phyloP scores from a whole-genome alignment of 92 coral and sea anemone genomes.

The Actinernus sp. region DNA sequence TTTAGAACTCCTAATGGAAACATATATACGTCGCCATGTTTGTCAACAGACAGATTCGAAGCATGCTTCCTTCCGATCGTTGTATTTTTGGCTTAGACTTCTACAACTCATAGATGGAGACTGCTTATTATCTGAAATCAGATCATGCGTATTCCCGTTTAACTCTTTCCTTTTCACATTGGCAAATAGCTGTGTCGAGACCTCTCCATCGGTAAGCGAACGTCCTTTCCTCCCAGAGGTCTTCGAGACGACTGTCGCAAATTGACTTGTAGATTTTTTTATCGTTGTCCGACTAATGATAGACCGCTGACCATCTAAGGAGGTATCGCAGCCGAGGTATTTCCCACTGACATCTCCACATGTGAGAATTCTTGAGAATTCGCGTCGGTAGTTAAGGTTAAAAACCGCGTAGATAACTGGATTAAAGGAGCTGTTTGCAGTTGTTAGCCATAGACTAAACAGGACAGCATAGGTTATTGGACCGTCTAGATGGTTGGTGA shows the following conservation, averaged over 20 bases:
- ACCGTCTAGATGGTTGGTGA: too few species aligned
- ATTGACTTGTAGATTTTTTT: constrained; percentile 5
- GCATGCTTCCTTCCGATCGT: neutral
- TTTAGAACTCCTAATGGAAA: too few species aligned
- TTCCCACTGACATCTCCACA: constrained; percentile 42
- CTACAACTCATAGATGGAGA: neutral
- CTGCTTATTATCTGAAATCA: neutral
- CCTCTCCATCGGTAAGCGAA: neutral
- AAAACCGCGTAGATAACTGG: constrained; percentile 87
- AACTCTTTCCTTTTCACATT: neutral
- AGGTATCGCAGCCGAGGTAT: constrained; percentile 39
- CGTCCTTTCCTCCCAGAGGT: neutral
- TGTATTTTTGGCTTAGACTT: neutral
- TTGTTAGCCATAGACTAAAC: constrained; percentile 69
- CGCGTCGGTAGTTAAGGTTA: constrained; percentile 79
- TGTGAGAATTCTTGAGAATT: constrained; percentile 63
- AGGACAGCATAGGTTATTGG: constrained; percentile 9
- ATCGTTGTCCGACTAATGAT: constrained; percentile 13
- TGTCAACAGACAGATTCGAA: constrained; percentile 4
- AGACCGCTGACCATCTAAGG: constrained; percentile 23
- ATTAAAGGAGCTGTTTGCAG: constrained; percentile 83
- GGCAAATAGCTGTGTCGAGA: neutral
- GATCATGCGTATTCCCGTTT: neutral
- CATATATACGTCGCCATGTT: too few species aligned
- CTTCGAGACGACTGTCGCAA: neutral